Conservation (phyloP, 1,140 invertebrate species). For the Drosophila auraria region DNA sequence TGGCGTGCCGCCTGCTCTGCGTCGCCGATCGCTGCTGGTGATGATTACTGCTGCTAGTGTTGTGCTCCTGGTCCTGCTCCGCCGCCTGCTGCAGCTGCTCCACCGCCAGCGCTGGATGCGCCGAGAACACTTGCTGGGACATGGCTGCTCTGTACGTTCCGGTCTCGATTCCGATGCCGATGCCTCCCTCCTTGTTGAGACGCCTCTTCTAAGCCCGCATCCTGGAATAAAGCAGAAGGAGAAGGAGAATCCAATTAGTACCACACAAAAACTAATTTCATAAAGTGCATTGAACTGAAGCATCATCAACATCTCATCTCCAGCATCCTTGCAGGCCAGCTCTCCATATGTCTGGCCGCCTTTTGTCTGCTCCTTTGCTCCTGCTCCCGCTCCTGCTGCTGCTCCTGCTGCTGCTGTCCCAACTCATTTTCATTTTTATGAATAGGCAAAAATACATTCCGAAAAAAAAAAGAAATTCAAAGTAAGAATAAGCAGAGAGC, state of each 20-base stretch:
- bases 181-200: not conserved
- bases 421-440: conserved; percentile 81
- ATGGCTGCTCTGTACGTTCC: conserved; percentile 31
- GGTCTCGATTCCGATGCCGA: not conserved
- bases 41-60: conserved; percentile 31
- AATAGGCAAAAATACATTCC: conserved; percentile 78
- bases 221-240: conserved; percentile 52
- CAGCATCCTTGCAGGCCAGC: conserved; percentile 67
- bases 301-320: conserved; percentile 1
- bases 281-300: conserved; percentile 72
- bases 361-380: conserved; percentile 60
- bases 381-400: conserved; percentile 31
- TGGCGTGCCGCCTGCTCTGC: conserved; percentile 62
- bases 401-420: conserved; percentile 48
- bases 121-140: conserved; percentile 78
- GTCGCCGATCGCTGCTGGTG: conserved; percentile 33
- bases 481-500: conserved; percentile 26
- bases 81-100: conserved; percentile 76
- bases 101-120: conserved; percentile 80
- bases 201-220: conserved; percentile 52
- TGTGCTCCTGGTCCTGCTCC: conserved; percentile 46
- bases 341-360: conserved; percentile 59
- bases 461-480: conserved; percentile 17
- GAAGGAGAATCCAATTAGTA: conserved; percentile 71
- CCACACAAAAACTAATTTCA: conserved; percentile 69